Percentiles rank a stretch among this genome's conserved stretches.
phyloP scores from a whole-genome alignment of 2,113 vertebrate genomes.

The Pteronura brasiliensis region DNA sequence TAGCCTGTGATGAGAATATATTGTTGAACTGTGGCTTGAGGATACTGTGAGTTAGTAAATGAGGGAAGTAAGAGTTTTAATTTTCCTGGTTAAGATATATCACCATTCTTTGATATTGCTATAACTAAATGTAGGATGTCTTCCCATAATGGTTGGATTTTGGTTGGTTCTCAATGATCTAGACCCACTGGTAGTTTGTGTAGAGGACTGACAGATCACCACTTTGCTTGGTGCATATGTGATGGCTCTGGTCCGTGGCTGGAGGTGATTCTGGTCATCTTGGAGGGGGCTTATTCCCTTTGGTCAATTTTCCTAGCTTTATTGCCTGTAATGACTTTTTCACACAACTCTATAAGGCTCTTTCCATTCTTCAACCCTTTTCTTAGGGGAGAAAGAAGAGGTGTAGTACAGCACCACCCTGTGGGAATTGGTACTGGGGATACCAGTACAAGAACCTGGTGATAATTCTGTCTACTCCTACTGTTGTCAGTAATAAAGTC shows the following conservation, averaged over 20 bases:
- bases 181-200: not conserved
- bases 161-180: not conserved
- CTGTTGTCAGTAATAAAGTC: not conserved
- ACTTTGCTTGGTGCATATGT: not conserved
- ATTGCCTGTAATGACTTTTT: not conserved
- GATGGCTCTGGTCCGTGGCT: not conserved
- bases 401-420: not conserved
- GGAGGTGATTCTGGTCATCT: not conserved
- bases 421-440: not conserved
- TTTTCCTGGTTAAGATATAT: not conserved
- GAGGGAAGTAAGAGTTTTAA: not conserved
- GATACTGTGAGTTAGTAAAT: not conserved
- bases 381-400: not conserved
- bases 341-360: not conserved
- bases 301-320: not conserved
- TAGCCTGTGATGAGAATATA: not conserved
- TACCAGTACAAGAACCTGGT: not conserved
- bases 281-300: not conserved
- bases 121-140: not conserved
- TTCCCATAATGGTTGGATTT: not conserved
- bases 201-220: not conserved
- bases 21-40: not conserved
- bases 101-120: not conserved
- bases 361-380: not conserved
- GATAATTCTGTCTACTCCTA: not conserved